These are phyloP conservation scores for Chelidonichthys spinosus DNA, from an alignment of 2,797 vertebrate genomes.

Conservation along the genomic window DNA sequence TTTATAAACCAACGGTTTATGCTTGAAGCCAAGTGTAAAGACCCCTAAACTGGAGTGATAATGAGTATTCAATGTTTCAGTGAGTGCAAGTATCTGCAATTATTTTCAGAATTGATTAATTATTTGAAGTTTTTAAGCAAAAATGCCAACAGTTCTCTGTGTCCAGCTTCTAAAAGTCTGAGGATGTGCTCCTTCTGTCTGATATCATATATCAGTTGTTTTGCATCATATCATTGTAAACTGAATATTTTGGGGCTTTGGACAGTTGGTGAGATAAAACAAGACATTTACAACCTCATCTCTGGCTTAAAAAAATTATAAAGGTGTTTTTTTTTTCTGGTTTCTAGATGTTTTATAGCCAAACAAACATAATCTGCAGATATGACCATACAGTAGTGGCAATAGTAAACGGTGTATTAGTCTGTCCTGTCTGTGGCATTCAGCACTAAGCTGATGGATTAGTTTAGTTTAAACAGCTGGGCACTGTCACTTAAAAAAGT, in stretches of 20 bases:
- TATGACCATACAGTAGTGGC: no score
- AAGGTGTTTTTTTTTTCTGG: background rate
- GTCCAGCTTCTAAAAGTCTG: background rate
- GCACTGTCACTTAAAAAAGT: constrained; percentile 2
- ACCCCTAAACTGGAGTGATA: no score
- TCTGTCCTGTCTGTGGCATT: background rate
- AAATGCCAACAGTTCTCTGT: background rate
- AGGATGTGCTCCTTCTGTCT: background rate
- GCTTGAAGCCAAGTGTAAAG: no score
- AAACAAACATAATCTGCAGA: background rate
- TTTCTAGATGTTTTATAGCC: background rate
- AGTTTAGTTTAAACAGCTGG: background rate
- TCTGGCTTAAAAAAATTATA: no score
- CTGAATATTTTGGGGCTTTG: background rate
- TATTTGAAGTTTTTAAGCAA: background rate
- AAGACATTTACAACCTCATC: background rate
- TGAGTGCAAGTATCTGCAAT: background rate
- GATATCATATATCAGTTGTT: background rate
- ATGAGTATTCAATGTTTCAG: no score
- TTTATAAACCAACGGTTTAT: no score
- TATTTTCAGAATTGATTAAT: background rate
- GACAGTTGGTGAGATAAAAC: background rate
- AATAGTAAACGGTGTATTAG: background rate
- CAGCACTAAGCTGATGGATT: background rate
- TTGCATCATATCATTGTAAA: background rate